Evolutionary conservation across 2,888 invertebrate genomes (phyloP), one percentile per base, ranked within the genome.

Genomic region (Cenopis cana): DNA sequence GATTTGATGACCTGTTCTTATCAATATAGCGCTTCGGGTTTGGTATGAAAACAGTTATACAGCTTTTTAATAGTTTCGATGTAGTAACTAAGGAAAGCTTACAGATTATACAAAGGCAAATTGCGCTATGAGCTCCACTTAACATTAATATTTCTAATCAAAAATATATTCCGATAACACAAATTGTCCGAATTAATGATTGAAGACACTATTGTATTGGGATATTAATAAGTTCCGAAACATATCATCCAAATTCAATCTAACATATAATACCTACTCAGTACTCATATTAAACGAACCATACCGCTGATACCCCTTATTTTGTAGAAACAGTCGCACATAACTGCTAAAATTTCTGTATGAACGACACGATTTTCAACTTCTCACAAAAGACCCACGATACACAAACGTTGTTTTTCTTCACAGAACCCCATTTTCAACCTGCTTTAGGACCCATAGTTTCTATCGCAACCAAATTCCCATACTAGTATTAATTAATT

Each of bases 401-500:
- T n/a, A n/a, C n/a, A n/a, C n/a, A n/a, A n/a, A n/a, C n/a, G n/a
- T n/a, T n/a, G n/a, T n/a, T n/a, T n/a, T n/a, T n/a, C n/a, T n/a
- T n/a, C n/a, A n/a, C 4, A 41, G 41, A 41, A 41, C 41, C 50
- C 50, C 2, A 29, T 18, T 50, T 50, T 50, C 10, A 18, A 29
- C 9, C 11, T n/a, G 36, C 20, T 12, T 24, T 38, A 17, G 20
- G 8, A 59, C 20, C n/a, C 11, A 18, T 6, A 24, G 20, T 36
- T 33, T 17, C 46, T 46, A 61, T 46, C 11, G 20, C 36, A 67
- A 46, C 49, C 24, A 59, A 36, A 36, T 52, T 59, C 38, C 29
- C 56, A 61, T 33, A 50, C 24, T 54, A 33, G 14, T 33, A 59
- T 69, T 66, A 71, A 67, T 71, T 67, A 61, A 55, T 60, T 55